These are phyloP conservation scores for Nomia melanderi DNA, from an alignment of 1,140 invertebrate genomes.

Conservation along the genomic window DNA sequence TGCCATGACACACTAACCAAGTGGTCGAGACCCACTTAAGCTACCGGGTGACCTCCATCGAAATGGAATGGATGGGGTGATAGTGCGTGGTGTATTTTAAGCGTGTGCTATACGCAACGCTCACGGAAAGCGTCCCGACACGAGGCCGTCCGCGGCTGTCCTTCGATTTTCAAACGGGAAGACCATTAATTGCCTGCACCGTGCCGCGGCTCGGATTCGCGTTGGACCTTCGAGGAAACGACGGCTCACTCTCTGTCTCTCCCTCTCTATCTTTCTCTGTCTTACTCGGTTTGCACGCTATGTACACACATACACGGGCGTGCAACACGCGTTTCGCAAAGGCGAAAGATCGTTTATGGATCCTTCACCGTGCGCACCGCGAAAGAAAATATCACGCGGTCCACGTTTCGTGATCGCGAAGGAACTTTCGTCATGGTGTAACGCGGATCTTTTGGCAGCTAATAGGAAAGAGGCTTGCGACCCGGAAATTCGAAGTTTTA, in stretches of 20 bases:
- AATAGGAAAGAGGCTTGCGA: too few relatives aligned
- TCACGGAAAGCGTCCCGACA: conserved; percentile 54
- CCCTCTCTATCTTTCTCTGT: too few relatives aligned
- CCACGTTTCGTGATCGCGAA: too few relatives aligned
- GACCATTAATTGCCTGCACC: conserved; percentile 53
- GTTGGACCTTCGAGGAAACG: conserved; percentile 30
- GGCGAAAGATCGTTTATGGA: too few relatives aligned
- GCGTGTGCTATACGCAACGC: conserved; percentile 53
- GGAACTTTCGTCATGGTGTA: too few relatives aligned
- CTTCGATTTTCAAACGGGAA: conserved; percentile 69
- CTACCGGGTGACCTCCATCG: conserved; percentile 78
- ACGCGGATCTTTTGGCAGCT: too few relatives aligned
- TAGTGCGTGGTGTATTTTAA: conserved; percentile 73
- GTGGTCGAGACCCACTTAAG: conserved; percentile 82
- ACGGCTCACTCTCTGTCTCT: not conserved
- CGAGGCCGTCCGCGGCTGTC: conserved; percentile 57
- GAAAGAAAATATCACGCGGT: too few relatives aligned
- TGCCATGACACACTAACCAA: conserved; percentile 82
- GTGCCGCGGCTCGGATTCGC: conserved; percentile 24
- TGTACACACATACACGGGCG: not conserved
- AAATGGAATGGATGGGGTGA: conserved; percentile 78
- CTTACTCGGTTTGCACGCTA: too few relatives aligned
- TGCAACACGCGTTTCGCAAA: not conserved
- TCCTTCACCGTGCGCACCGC: not conserved
- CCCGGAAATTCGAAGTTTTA: too few relatives aligned